phyloP scores from a whole-genome alignment of 2,797 vertebrate genomes.

The Periophthalmus magnuspinnatus region DNA sequence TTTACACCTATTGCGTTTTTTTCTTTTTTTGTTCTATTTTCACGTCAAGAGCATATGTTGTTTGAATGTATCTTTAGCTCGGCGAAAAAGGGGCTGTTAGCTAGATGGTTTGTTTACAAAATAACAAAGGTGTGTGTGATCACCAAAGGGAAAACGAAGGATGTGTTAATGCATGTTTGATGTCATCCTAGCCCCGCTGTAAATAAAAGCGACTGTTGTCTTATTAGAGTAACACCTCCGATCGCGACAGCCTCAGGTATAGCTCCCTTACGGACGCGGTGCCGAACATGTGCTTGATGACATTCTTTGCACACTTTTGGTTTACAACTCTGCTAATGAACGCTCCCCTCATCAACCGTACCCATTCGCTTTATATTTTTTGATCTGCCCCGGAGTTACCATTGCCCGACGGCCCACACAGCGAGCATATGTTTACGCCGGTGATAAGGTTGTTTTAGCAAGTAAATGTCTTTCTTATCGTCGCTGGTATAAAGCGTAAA shows the following conservation, averaged over 20 bases:
- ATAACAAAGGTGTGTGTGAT: conserved; percentile 78
- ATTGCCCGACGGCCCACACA: conserved; percentile 37
- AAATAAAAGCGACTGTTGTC: conserved; percentile 73
- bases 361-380: conserved; percentile 43
- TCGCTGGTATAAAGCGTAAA: conserved; percentile 32
- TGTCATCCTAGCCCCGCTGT: conserved; percentile 67
- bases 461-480: conserved; percentile 38
- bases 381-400: conserved; percentile 55
- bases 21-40: conserved; percentile 22
- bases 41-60: conserved; percentile 81
- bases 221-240: conserved; percentile 73
- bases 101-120: conserved; percentile 80
- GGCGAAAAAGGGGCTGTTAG: conserved; percentile 73
- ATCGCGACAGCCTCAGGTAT: conserved; percentile 69
- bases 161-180: conserved; percentile 78
- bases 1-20: conserved; percentile 80
- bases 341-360: conserved; percentile 25
- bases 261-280: conserved; percentile 61
- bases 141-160: conserved; percentile 76
- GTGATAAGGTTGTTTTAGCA: conserved; percentile 46
- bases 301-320: conserved; percentile 54
- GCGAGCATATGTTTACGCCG: conserved; percentile 59
- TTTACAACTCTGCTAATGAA: conserved; percentile 65
- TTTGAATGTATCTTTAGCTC: conserved; percentile 81
- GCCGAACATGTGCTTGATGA: conserved; percentile 70